Conservation (phyloP, 2,113 vertebrate genomes). For the Aegotheles bennettii region DNA sequence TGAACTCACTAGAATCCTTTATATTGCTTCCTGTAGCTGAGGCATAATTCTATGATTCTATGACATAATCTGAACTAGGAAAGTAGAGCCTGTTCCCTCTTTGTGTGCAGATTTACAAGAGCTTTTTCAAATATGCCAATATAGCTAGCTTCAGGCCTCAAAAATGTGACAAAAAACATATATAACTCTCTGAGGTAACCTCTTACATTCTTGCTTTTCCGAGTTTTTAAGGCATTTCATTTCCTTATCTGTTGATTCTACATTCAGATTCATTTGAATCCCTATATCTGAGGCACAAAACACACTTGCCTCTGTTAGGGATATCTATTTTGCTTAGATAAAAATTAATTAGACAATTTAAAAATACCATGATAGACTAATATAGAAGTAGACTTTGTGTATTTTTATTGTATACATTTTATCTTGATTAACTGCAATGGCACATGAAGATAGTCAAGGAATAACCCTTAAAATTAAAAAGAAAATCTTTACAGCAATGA, state of each 20-base stretch:
- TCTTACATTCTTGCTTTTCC: neutral
- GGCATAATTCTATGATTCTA: too few species aligned
- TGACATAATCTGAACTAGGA: neutral
- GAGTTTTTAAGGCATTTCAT: neutral
- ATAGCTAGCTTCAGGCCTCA: neutral
- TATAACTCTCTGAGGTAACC: neutral
- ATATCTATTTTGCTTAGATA: neutral
- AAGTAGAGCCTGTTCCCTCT: neutral
- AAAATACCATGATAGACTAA: neutral
- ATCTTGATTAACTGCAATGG: neutral
- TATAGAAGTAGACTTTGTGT: neutral
- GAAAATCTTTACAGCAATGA: neutral
- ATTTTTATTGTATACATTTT: neutral
- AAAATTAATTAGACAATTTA: neutral
- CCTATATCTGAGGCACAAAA: neutral
- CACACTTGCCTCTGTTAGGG: neutral
- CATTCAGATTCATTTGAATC: accelerated
- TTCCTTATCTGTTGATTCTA: neutral
- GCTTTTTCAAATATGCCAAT: neutral
- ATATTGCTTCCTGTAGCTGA: too few species aligned
- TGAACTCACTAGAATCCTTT: neutral
- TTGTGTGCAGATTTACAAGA: neutral
- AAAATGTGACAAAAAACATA: neutral
- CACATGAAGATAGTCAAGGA: neutral
- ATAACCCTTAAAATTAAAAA: neutral